These are phyloP conservation scores for Troglohyphantes excavatus DNA, from an alignment of 2,888 invertebrate species.

Conservation along the genomic window DNA sequence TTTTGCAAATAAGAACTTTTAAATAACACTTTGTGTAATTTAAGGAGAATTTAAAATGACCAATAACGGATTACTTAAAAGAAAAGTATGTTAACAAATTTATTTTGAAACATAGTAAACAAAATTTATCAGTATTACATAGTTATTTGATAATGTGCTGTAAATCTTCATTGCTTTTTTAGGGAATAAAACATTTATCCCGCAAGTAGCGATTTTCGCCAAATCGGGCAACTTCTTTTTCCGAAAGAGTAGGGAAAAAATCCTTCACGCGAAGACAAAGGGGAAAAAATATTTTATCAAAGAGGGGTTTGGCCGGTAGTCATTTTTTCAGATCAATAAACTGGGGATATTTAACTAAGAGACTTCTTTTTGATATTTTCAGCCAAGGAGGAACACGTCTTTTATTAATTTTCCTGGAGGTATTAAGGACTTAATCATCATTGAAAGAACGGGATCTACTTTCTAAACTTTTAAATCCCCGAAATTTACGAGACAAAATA, in stretches of 20 bases:
- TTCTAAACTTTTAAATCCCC: constrained; percentile 45
- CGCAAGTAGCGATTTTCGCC: no score
- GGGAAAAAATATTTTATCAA: constrained; percentile 42
- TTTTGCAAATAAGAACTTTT: no score
- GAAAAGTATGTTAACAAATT: no score
- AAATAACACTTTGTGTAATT: no score
- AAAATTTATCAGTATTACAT: no score
- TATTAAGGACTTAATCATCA: constrained; percentile 68
- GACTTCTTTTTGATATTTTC: constrained; percentile 48
- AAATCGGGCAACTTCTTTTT: not conserved
- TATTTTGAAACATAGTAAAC: no score
- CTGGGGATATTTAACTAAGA: constrained; percentile 51
- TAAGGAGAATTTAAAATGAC: no score
- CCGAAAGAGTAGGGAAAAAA: constrained; percentile 17
- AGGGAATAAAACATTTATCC: no score
- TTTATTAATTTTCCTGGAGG: constrained; percentile 66
- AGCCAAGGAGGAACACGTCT: constrained; percentile 40
- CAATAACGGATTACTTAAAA: no score
- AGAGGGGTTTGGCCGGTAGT: constrained; percentile 55
- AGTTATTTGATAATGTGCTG: no score
- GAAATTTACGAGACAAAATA: constrained; percentile 14
- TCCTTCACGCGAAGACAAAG: constrained; percentile 25
- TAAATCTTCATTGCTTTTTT: no score
- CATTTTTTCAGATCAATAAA: constrained; percentile 59
- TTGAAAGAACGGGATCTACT: constrained; percentile 45